Base-by-base conservation (phyloP, 2,888 invertebrate genomes). In the Agapetus fuscipes region DNA sequence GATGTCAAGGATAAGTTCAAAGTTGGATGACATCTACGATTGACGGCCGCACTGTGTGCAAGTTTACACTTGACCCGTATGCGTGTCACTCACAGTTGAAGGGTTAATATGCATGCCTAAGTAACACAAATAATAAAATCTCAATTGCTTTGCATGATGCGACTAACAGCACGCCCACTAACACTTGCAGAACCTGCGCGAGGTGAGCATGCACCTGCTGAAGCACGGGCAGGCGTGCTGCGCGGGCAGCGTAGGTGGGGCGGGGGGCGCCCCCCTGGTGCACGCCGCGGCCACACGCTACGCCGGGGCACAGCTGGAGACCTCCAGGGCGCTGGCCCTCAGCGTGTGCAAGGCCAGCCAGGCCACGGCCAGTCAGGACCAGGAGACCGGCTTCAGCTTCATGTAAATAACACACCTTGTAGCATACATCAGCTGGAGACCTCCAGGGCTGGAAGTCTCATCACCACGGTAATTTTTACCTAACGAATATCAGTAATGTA, bases 241-340 rank as follows among this genome's bases (percentile, higher is more conserved):
- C 15, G 7, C 27, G 4, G 35, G 31, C 37, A 39, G 41, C 10
- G 37, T 24, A n/a, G 17, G 17, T 5, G 37, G 40, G 3, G 30
- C 39, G 15, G 40, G 40, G 7, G 49, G 52, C 17, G 57, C 59
- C 36, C 57, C 52, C 40, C 61, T 61, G 54, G 85, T 87, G 31
- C 87, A 88, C 62, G 82, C 83, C 5, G 81, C 83, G 49, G 83
- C 82, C 27, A 84, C 87, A 20, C 78, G 86, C 53, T 84, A 87
- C 61, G 84, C 85, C 2, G 75, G 81, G 26, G 82, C 87, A 10
- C 87, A 89, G 62, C 64, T 87, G 43, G 89, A 89, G 64, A 76
- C 83, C 34, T 78, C 87, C 0, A 71, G 87, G 37, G 75, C 78
- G 16, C 69, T 89, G 1, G 88, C 87, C 56, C 82, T 85, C 49